phyloP scores from a whole-genome alignment of 2,888 invertebrate genomes.

The Caenorhabditis macrosperma region DNA sequence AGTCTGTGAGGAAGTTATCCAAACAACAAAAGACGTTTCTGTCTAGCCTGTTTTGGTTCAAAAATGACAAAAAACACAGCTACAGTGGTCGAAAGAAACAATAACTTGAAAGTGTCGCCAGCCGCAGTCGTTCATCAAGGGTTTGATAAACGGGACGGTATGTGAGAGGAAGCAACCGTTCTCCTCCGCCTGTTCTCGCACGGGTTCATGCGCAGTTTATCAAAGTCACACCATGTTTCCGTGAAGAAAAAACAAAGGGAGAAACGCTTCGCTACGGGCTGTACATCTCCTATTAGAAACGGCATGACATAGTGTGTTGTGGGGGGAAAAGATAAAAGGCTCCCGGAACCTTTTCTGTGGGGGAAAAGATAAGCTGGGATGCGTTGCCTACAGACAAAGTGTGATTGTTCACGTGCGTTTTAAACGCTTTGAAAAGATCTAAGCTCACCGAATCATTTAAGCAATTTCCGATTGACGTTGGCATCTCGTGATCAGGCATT shows the following conservation, averaged over 20 bases:
- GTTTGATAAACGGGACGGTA: constrained; percentile 6
- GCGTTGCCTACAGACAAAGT: neutral
- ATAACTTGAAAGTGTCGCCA: constrained; percentile 9
- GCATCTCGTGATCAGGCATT: neutral
- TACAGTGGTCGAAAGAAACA: constrained; percentile 7
- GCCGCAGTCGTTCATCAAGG: constrained; percentile 31
- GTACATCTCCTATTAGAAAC: too few species aligned
- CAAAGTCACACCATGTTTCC: constrained; percentile 26
- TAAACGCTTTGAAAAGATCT: too few species aligned
- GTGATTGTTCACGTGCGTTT: too few species aligned
- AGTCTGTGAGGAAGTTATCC: neutral
- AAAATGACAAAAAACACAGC: constrained; percentile 9
- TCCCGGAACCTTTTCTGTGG: too few species aligned
- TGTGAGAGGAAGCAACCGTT: constrained; percentile 28
- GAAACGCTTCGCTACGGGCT: too few species aligned
- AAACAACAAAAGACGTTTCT: constrained; percentile 2
- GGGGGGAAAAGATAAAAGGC: too few species aligned
- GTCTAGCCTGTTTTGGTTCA: constrained; percentile 25
- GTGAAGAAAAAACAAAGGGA: constrained; percentile 2
- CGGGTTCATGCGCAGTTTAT: neutral
- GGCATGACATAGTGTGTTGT: too few species aligned
- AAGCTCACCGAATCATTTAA: neutral
- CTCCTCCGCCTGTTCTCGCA: constrained; percentile 2
- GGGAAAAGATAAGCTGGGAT: too few species aligned
- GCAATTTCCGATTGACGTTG: neutral